A percentile compares a stretch with the other conserved stretches of the same genome.
Evolutionary conservation across 2,797 vertebrate species (phyloP).

Genomic region (Bradypodion ventrale): DNA sequence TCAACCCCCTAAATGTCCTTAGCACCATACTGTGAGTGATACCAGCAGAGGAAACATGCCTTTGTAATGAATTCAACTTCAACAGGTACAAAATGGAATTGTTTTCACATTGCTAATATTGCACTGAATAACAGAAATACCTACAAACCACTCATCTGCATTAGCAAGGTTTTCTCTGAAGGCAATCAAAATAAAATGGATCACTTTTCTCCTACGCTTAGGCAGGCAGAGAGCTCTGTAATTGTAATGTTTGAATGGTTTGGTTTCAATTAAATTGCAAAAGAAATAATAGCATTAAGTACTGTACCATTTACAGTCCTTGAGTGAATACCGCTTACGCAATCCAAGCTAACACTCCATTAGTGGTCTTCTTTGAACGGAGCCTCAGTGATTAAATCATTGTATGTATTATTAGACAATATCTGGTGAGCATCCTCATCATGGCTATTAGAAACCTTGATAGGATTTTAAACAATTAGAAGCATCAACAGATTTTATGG

Average conservation of each 20-base stretch:
- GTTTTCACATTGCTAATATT: slow-evolving; percentile 13
- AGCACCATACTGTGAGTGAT: background rate
- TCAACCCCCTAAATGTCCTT: background rate
- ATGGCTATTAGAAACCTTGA: slow-evolving; percentile 41
- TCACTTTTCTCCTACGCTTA: slow-evolving; percentile 42
- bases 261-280: slow-evolving; percentile 57
- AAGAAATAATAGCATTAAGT: slow-evolving; percentile 46
- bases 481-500: slow-evolving; percentile 49
- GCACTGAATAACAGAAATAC: background rate
- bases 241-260: slow-evolving; percentile 57
- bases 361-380: slow-evolving; percentile 51
- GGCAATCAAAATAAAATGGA: slow-evolving; percentile 43
- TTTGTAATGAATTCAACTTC: fast-evolving
- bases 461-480: slow-evolving; percentile 58
- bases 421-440: slow-evolving; percentile 43
- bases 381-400: slow-evolving; percentile 61
- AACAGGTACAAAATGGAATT: background rate
- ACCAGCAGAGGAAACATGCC: background rate
- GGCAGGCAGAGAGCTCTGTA: slow-evolving; percentile 35
- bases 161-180: slow-evolving; percentile 20
- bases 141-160: slow-evolving; percentile 9
- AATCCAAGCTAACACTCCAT: slow-evolving; percentile 44
- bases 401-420: slow-evolving; percentile 48
- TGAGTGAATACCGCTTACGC: slow-evolving; percentile 52
- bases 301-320: slow-evolving; percentile 59